Evolutionary conservation across 1,140 invertebrate species (phyloP).

Genomic region (Stratiolaelaps scimitus): DNA sequence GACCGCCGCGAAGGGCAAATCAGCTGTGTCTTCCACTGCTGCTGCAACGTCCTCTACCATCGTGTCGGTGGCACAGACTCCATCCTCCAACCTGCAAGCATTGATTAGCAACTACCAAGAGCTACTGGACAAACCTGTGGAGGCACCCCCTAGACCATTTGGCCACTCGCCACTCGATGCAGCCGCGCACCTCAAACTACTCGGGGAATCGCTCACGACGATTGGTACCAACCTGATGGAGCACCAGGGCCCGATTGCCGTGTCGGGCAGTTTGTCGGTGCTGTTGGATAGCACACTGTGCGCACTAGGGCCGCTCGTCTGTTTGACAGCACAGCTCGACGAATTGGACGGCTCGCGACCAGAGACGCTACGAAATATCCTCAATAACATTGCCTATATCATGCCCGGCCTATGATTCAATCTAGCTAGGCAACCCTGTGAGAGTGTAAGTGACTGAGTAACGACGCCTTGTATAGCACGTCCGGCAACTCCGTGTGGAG

Average conservation of each 20-base stretch:
- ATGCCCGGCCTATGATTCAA: slow-evolving; percentile 70
- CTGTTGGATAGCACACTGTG: slow-evolving; percentile 85
- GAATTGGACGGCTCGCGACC: slow-evolving; percentile 57
- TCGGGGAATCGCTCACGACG: slow-evolving; percentile 81
- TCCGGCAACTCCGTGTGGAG: no score
- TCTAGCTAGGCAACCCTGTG: no score
- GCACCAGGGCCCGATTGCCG: slow-evolving; percentile 83
- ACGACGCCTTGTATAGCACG: no score
- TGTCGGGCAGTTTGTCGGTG: slow-evolving; percentile 85
- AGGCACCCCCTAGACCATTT: slow-evolving; percentile 48
- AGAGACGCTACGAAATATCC: slow-evolving; percentile 56
- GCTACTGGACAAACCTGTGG: slow-evolving; percentile 32
- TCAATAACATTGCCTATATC: slow-evolving; percentile 90
- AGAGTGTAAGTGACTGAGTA: no score
- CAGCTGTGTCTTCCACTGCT: slow-evolving; percentile 11
- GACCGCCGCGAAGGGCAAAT: slow-evolving; percentile 35
- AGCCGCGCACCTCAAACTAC: slow-evolving; percentile 75
- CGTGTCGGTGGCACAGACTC: slow-evolving; percentile 27
- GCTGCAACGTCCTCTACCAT: neutral
- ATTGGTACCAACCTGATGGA: slow-evolving; percentile 83
- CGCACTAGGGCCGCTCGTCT: slow-evolving; percentile 73
- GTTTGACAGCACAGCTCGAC: slow-evolving; percentile 69
- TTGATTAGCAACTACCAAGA: slow-evolving; percentile 28
- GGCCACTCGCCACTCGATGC: slow-evolving; percentile 75
- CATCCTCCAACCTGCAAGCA: slow-evolving; percentile 31